phyloP scores from a whole-genome alignment of 1,140 invertebrate species.

The Cotesia glomerata region DNA sequence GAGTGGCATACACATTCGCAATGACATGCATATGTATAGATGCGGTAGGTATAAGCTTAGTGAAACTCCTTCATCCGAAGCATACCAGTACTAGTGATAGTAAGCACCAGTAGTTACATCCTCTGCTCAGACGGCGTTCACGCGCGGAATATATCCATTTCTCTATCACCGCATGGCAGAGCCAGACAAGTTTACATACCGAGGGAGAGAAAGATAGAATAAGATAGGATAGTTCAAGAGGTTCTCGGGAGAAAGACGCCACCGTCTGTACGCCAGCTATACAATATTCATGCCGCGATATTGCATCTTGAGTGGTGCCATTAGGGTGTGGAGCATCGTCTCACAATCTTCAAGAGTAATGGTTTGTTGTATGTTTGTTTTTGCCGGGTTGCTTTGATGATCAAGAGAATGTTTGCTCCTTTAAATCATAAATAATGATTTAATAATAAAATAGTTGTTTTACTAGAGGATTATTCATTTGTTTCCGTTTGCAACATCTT shows the following conservation, averaged over 20 bases:
- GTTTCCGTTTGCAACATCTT: no score
- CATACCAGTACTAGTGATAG: no score
- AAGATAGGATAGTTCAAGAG: neutral
- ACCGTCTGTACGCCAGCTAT: constrained; percentile 36
- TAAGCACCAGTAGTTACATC: neutral
- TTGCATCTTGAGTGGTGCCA: constrained; percentile 59
- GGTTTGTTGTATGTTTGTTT: constrained; percentile 46
- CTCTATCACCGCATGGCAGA: neutral
- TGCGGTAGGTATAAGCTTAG: neutral
- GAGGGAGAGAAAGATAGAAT: constrained; percentile 1
- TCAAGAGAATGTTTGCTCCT: neutral
- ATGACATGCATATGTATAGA: neutral
- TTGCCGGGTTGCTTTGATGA: constrained; percentile 2
- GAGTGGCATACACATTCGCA: constrained; percentile 5
- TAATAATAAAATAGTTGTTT: neutral
- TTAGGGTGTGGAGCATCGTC: constrained; percentile 48
- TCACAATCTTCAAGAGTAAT: constrained; percentile 37
- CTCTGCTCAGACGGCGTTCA: neutral
- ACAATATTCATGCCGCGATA: constrained; percentile 59
- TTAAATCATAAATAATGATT: neutral
- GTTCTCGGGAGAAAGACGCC: constrained; percentile 29
- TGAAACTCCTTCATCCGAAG: neutral
- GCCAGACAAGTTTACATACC: constrained; percentile 11
- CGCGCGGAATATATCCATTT: neutral
- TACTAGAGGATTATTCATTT: no score